These are phyloP conservation scores for Orycteropus afer DNA, from an alignment of 2,113 vertebrate species.

Conservation along the genomic window DNA sequence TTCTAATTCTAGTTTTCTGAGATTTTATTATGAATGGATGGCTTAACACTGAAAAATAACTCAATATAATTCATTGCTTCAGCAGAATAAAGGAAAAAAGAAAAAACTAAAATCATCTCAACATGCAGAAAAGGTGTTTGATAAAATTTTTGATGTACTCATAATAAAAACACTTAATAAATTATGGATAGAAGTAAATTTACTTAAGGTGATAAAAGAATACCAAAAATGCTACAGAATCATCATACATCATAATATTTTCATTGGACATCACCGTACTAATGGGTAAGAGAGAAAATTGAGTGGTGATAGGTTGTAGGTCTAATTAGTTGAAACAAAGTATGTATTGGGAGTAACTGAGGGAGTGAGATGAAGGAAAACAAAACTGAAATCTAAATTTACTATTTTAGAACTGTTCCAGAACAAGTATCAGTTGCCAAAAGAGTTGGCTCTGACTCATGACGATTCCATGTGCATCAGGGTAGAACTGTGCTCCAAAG, in stretches of 20 bases:
- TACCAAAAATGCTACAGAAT: not conserved
- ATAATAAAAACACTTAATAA: not conserved
- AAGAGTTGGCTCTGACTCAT: too few relatives aligned
- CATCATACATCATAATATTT: not conserved
- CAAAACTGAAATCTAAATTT: not conserved
- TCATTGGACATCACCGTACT: not conserved
- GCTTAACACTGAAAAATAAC: not conserved
- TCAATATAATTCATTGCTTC: not conserved
- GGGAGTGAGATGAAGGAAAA: not conserved
- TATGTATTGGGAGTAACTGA: not conserved
- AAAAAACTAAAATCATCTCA: constrained; percentile 38
- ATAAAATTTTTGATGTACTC: not conserved
- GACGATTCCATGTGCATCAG: too few relatives aligned
- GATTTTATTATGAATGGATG: not conserved
- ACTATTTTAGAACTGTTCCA: not conserved
- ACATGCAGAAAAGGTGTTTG: not conserved
- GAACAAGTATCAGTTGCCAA: too few relatives aligned
- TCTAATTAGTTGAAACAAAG: not conserved
- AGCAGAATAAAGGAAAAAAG: not conserved
- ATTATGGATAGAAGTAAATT: not conserved
- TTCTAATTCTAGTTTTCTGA: not conserved
- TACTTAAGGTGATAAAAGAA: not conserved
- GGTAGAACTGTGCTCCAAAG: too few relatives aligned
- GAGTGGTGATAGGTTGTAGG: not conserved
- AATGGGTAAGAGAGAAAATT: not conserved